These are phyloP conservation scores for Coremacera marginata DNA, from an alignment of 2,888 invertebrate species.

Conservation along the genomic window DNA sequence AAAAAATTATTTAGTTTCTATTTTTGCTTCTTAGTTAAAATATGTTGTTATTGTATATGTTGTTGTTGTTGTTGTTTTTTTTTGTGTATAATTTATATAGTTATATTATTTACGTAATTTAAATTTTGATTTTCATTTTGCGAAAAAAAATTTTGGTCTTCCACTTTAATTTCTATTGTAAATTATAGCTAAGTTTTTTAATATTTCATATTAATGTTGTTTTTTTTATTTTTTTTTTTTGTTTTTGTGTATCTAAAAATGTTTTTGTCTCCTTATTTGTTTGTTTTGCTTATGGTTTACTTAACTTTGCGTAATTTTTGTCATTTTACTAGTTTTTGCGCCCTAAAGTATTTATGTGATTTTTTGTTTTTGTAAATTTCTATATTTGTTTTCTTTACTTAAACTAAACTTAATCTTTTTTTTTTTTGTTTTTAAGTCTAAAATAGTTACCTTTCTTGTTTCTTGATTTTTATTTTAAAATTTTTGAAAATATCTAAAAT, in stretches of 20 bases:
- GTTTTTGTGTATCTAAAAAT: conserved; percentile 19
- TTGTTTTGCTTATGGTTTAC: conserved; percentile 42
- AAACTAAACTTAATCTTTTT: conserved; percentile 34
- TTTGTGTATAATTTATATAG: conserved; percentile 19
- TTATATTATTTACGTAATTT: conserved; percentile 23
- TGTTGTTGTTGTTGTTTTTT: conserved; percentile 21
- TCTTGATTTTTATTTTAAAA: not conserved
- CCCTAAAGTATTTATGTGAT: conserved; percentile 40
- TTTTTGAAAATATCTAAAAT: not conserved
- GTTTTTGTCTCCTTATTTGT: conserved; percentile 28
- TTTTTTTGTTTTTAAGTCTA: conserved; percentile 28
- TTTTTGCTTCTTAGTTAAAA: conserved; percentile 15
- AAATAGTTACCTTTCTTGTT: conserved; percentile 22
- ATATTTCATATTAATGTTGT: conserved; percentile 18
- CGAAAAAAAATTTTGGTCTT: conserved; percentile 37
- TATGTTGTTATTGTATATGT: conserved; percentile 4
- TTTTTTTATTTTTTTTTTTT: not conserved
- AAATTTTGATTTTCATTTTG: conserved; percentile 35
- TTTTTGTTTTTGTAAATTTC: conserved; percentile 24
- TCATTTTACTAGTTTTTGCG: conserved; percentile 27
- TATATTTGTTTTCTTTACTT: conserved; percentile 22
- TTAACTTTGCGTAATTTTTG: conserved; percentile 17
- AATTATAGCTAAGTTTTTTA: conserved; percentile 10
- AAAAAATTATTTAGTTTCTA: not conserved
- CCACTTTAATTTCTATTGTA: not conserved